Evolutionary conservation across 2,888 invertebrate genomes (phyloP).

Genomic region (Aleiodes testaceus): DNA sequence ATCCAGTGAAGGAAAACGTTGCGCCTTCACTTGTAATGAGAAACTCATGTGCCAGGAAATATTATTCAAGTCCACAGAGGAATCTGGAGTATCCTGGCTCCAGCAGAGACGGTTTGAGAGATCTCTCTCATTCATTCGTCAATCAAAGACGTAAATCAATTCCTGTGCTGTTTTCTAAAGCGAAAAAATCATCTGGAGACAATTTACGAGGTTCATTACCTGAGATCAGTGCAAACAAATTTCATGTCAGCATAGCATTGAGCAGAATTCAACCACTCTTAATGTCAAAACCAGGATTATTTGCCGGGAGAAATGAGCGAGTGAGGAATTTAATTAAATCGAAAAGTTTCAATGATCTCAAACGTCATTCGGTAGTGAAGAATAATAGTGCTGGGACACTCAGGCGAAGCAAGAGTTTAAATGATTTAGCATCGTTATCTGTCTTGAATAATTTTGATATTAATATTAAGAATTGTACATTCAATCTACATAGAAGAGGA

Average conservation of each 20-base stretch:
- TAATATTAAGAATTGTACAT: background rate
- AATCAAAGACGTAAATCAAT: constrained; percentile 12
- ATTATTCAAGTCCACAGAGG: background rate
- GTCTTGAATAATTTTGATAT: constrained; percentile 2
- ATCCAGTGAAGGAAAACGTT: constrained; percentile 38
- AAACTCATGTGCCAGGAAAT: background rate
- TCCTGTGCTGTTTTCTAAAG: background rate
- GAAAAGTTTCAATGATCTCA: constrained; percentile 43
- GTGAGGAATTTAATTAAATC: constrained; percentile 14
- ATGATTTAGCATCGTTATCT: background rate
- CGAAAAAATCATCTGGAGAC: background rate
- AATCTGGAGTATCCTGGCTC: constrained; percentile 6
- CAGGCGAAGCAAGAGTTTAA: constrained; percentile 42
- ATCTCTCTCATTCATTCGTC: constrained; percentile 7
- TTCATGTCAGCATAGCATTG: constrained; percentile 67
- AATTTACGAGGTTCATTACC: background rate
- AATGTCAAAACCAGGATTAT: constrained; percentile 53
- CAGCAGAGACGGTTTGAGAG: constrained; percentile 31
- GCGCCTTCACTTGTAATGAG: constrained; percentile 11
- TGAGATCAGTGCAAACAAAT: background rate
- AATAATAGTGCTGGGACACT: constrained; percentile 8
- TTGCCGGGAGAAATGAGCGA: background rate
- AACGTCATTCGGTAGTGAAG: background rate
- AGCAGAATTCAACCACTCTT: constrained; percentile 59
- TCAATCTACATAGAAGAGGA: constrained; percentile 25